A percentile compares a stretch with the other conserved stretches of the same genome.
Evolutionary conservation across 2,888 invertebrate genomes (phyloP).

Genomic region (Temnothorax rugatulus): DNA sequence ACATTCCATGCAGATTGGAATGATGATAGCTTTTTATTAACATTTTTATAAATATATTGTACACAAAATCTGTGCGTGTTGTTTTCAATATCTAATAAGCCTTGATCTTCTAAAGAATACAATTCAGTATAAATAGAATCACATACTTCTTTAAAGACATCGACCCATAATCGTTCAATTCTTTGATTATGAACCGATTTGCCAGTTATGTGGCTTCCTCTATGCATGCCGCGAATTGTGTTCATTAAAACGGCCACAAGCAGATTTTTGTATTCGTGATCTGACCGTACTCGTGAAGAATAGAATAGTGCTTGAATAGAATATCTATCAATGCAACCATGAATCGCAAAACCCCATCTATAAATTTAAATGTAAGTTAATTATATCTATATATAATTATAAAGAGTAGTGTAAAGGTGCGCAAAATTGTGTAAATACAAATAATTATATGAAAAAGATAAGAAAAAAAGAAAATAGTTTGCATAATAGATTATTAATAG

Average conservation of each 20-base stretch:
- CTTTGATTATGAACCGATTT: too few species aligned
- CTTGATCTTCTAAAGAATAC: neutral
- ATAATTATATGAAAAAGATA: too few species aligned
- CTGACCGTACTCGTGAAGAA: neutral
- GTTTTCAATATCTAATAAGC: too few species aligned
- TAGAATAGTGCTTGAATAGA: constrained; percentile 1
- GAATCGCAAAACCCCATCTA: constrained; percentile 4
- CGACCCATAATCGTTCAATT: constrained; percentile 9
- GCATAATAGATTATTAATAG: too few species aligned
- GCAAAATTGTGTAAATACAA: too few species aligned
- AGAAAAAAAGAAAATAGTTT: too few species aligned
- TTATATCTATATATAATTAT: too few species aligned
- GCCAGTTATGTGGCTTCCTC: too few species aligned
- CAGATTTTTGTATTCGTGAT: neutral
- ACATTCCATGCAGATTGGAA: constrained; percentile 9
- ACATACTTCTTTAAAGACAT: constrained; percentile 4
- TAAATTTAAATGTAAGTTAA: neutral
- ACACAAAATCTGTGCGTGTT: neutral
- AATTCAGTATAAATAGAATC: constrained; percentile 8
- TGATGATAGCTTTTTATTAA: constrained; percentile 5
- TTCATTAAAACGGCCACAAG: neutral
- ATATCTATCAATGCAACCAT: constrained; percentile 7
- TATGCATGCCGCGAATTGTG: neutral
- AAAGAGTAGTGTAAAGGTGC: too few species aligned
- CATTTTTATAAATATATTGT: constrained; percentile 13